Evolutionary conservation across 2,113 vertebrate genomes (phyloP).

Genomic region (Aix galericulata): DNA sequence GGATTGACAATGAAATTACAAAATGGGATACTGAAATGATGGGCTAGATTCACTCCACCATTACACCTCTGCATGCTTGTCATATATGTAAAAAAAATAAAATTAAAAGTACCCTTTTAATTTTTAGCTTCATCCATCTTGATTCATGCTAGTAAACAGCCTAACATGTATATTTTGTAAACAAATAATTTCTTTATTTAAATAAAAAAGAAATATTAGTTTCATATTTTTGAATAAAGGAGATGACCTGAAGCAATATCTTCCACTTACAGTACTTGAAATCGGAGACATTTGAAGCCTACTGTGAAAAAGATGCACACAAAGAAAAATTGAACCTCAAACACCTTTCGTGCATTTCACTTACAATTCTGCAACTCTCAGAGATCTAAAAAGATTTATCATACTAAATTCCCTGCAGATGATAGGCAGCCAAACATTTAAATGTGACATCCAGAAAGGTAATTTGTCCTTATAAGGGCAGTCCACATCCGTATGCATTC

Average conservation of each 20-base stretch:
- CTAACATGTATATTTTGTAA: not conserved
- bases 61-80: not conserved
- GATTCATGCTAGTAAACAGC: not conserved
- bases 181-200: not conserved
- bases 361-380: conserved; percentile 33
- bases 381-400: conserved; percentile 68
- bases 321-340: conserved; percentile 55
- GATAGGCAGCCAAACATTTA: conserved; percentile 71
- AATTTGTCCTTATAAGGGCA: conserved; percentile 69
- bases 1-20: conserved; percentile 21
- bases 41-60: not conserved
- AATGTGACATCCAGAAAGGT: conserved; percentile 68
- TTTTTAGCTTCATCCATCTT: not conserved
- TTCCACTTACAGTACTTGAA: conserved; percentile 11
- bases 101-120: conserved; percentile 19
- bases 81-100: not conserved
- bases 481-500: conserved; percentile 61
- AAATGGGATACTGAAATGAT: conserved; percentile 1
- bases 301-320: conserved; percentile 32
- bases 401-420: conserved; percentile 58
- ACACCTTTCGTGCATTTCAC: conserved; percentile 58
- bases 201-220: not conserved
- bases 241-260: conserved; percentile 26
- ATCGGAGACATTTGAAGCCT: not conserved
- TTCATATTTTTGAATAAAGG: conserved; percentile 37